Percentiles rank a stretch among this genome's conserved stretches.
Conservation (phyloP, 2,113 vertebrate species). For the Misgurnus anguillicaudatus region DNA sequence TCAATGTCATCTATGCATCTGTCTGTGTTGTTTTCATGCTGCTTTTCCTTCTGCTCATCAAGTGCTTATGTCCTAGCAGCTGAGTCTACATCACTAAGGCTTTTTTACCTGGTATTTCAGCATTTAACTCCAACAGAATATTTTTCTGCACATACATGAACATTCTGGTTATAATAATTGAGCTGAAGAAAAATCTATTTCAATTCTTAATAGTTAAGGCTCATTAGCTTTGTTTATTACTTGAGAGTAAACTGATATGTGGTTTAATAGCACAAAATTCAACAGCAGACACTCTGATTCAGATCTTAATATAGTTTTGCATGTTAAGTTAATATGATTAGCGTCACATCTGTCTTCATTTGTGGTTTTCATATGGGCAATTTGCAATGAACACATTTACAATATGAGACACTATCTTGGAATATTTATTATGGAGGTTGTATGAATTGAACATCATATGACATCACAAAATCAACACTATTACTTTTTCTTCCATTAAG, state of each 20-base stretch:
- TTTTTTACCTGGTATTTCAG: slow-evolving; percentile 76
- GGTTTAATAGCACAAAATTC: not conserved
- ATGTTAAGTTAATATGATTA: too few species aligned
- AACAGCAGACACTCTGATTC: too few species aligned
- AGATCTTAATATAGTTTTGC: too few species aligned
- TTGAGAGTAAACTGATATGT: not conserved
- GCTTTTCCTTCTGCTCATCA: slow-evolving; percentile 75
- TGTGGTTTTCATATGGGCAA: not conserved
- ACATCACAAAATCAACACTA: too few species aligned
- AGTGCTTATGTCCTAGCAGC: slow-evolving; percentile 76
- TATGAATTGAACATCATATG: not conserved
- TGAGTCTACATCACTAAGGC: slow-evolving; percentile 83
- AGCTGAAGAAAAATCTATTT: too few species aligned
- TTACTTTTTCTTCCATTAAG: too few species aligned
- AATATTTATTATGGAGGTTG: not conserved
- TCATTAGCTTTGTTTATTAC: not conserved
- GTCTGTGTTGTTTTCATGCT: slow-evolving; percentile 78
- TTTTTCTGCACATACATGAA: not conserved
- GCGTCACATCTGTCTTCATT: not conserved
- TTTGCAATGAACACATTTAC: not conserved
- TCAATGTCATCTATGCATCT: slow-evolving; percentile 75
- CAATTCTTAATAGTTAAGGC: not conserved
- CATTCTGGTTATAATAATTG: not conserved
- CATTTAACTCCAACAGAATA: slow-evolving; percentile 13
- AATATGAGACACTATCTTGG: not conserved